Percentiles rank a stretch among this genome's conserved stretches.
These are phyloP conservation scores for Nixonia krombeini DNA, from an alignment of 1,140 invertebrate genomes.

Conservation along the genomic window DNA sequence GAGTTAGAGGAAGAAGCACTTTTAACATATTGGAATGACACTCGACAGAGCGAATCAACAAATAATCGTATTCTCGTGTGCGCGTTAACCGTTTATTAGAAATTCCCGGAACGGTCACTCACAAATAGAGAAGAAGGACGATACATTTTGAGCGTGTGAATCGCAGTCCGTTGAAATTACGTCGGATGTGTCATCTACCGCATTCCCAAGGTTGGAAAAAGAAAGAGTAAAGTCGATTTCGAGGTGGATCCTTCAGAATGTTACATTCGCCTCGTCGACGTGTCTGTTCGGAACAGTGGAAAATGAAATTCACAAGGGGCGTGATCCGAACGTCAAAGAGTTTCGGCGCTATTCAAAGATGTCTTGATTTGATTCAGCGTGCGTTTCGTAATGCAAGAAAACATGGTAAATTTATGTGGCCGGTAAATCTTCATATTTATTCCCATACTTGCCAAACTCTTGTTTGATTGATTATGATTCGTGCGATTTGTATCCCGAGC, in stretches of 20 bases:
- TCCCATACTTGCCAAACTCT: too few species aligned
- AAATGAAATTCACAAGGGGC: slow-evolving; percentile 5
- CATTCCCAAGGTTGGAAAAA: too few species aligned
- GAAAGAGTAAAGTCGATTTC: too few species aligned
- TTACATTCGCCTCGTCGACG: neutral
- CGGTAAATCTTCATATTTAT: too few species aligned
- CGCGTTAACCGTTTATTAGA: too few species aligned
- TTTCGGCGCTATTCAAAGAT: neutral
- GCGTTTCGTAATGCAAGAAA: neutral
- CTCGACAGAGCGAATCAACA: too few species aligned
- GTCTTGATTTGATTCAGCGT: neutral
- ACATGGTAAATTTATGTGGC: neutral
- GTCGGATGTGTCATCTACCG: neutral
- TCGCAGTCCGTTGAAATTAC: neutral
- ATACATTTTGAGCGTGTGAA: neutral
- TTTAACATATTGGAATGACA: too few species aligned
- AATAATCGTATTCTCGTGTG: too few species aligned
- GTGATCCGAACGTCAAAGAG: neutral
- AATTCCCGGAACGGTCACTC: too few species aligned
- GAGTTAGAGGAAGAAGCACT: too few species aligned
- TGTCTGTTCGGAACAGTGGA: neutral
- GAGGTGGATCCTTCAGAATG: neutral
- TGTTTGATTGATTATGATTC: neutral
- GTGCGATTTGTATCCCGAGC: neutral
- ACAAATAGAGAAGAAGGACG: too few species aligned